phyloP scores from a whole-genome alignment of 2,797 vertebrate genomes.

The Acanthornis magna region DNA sequence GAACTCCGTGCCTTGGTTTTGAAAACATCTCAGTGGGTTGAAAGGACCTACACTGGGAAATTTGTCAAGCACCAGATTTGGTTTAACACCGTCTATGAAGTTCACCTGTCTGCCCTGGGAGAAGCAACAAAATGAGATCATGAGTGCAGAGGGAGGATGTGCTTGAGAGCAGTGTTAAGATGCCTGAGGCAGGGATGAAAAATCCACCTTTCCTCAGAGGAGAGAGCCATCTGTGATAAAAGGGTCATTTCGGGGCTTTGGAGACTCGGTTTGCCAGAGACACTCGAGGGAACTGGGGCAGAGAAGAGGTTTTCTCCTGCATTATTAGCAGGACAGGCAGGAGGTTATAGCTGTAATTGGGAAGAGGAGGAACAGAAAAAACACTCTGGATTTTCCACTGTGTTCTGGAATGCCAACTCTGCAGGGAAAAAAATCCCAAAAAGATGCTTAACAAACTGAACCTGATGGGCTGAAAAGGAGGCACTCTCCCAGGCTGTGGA shows the following conservation, averaged over 20 bases:
- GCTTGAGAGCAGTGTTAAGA: neutral
- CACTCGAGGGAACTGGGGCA: neutral
- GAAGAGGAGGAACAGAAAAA: neutral
- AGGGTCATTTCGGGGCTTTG: neutral
- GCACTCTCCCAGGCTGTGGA: neutral
- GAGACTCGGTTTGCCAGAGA: neutral
- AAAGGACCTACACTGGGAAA: neutral
- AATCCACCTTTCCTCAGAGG: neutral
- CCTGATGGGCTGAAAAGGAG: neutral
- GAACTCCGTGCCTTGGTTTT: neutral
- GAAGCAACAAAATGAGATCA: neutral
- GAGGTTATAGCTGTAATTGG: too few species aligned
- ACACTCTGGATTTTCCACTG: neutral
- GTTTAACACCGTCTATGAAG: accelerated
- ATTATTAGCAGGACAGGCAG: neutral
- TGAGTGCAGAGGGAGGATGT: neutral
- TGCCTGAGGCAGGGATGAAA: neutral
- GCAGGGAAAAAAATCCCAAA: neutral
- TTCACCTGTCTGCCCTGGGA: neutral
- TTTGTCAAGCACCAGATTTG: neutral
- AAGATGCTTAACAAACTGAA: neutral
- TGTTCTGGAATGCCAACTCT: neutral
- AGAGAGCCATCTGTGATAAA: neutral
- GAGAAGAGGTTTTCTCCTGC: neutral
- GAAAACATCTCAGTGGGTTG: neutral